These are phyloP conservation scores for Troides helena DNA, from an alignment of 2,888 invertebrate genomes.

Conservation along the genomic window DNA sequence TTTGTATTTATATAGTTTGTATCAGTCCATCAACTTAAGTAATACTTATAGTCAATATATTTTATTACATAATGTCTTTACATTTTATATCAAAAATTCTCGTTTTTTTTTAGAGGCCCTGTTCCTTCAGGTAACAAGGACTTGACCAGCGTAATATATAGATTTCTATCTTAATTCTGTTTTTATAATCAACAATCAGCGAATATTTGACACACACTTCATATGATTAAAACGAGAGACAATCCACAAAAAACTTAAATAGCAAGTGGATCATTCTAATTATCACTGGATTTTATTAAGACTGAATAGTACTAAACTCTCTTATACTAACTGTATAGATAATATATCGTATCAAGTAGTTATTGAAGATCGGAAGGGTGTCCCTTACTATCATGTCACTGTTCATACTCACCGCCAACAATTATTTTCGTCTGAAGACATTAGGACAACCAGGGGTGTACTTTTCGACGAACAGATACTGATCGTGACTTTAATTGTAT, in stretches of 20 bases:
- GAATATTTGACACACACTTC: no score
- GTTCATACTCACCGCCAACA: conserved; percentile 43
- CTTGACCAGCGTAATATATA: no score
- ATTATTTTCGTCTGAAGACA: conserved; percentile 58
- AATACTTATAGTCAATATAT: background rate
- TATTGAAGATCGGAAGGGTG: conserved; percentile 8
- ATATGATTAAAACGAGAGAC: no score
- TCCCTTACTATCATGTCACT: conserved; percentile 10
- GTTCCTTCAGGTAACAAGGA: no score
- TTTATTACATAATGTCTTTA: no score
- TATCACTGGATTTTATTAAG: no score
- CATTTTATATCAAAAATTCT: no score
- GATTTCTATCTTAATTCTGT: no score
- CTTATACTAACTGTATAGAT: background rate
- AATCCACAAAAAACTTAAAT: no score
- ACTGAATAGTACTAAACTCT: background rate
- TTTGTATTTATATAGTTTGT: background rate
- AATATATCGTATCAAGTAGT: background rate
- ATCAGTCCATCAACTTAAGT: background rate
- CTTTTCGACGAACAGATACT: conserved; percentile 73
- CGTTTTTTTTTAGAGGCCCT: no score
- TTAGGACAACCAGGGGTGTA: conserved; percentile 51
- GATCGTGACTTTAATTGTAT: conserved; percentile 76
- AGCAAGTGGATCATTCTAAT: no score
- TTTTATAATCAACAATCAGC: no score